Percentiles rank a stretch among this genome's conserved stretches.
phyloP scores from a whole-genome alignment of 2,797 vertebrate species.

The Hoplostethus mediterraneus region DNA sequence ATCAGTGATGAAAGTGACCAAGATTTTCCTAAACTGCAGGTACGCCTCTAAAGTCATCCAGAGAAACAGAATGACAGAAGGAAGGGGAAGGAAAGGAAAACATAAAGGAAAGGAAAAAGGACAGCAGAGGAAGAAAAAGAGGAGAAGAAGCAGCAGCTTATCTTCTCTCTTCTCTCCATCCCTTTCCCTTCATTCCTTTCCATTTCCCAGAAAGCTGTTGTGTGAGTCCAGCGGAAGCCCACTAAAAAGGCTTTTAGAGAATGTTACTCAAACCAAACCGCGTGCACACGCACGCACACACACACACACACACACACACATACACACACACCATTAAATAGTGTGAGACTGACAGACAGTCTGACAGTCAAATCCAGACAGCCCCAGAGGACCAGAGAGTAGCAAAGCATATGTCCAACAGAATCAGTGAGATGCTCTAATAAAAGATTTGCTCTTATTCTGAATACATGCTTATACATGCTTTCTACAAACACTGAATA shows the following conservation, averaged over 20 bases:
- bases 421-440: background rate
- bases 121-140: background rate
- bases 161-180: conserved; percentile 18
- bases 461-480: no score
- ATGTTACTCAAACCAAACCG: conserved; percentile 61
- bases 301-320: conserved; percentile 6
- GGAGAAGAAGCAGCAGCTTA: background rate
- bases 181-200: conserved; percentile 22
- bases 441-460: background rate
- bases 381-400: background rate
- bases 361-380: conserved; percentile 3
- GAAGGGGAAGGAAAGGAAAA: background rate
- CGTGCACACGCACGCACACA: conserved; percentile 3
- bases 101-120: background rate
- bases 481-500: no score
- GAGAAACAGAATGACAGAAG: background rate
- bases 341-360: background rate
- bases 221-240: conserved; percentile 49
- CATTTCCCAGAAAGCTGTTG: conserved; percentile 47
- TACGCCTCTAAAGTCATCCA: background rate
- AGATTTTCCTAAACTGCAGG: background rate
- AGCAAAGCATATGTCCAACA: background rate
- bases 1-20: background rate
- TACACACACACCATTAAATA: conserved; percentile 25
- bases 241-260: conserved; percentile 73